Percentiles rank a stretch among this genome's conserved stretches.
These are phyloP conservation scores for Drosophila lacertosa DNA, from an alignment of 1,140 invertebrate species.

Conservation along the genomic window DNA sequence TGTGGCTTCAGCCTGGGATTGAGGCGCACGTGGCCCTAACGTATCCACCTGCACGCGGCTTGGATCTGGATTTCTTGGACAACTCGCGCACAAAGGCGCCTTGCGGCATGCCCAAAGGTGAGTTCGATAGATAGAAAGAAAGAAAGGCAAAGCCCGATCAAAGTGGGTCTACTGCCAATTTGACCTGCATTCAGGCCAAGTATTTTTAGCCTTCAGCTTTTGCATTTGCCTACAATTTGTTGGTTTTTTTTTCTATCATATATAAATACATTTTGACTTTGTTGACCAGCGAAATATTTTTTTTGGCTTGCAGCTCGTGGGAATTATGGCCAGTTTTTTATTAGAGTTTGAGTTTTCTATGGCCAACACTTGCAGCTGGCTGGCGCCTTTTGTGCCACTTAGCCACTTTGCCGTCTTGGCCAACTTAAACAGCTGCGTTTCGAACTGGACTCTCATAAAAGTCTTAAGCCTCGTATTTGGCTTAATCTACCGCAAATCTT, in stretches of 20 bases:
- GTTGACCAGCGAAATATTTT: conserved; percentile 21
- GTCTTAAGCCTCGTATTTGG: conserved; percentile 1
- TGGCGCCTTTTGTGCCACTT: conserved; percentile 39
- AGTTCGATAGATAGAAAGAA: conserved; percentile 70
- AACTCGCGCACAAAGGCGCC: conserved; percentile 94
- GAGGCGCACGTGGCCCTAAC: conserved; percentile 92
- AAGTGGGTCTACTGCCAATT: conserved; percentile 30
- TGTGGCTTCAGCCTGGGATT: conserved; percentile 52
- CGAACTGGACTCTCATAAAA: neutral
- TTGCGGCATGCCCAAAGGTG: conserved; percentile 98
- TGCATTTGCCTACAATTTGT: conserved; percentile 40
- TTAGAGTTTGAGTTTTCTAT: conserved; percentile 7
- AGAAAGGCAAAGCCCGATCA: conserved; percentile 5
- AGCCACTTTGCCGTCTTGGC: conserved; percentile 18
- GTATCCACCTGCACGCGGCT: conserved; percentile 93
- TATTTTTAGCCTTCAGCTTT: conserved; percentile 24
- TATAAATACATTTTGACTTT: no score
- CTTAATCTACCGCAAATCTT: conserved; percentile 18
- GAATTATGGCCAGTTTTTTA: conserved; percentile 54
- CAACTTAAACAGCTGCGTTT: conserved; percentile 11
- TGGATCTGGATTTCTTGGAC: conserved; percentile 97
- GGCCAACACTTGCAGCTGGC: conserved; percentile 44
- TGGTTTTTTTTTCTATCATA: conserved; percentile 13
- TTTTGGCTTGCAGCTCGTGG: conserved; percentile 41
- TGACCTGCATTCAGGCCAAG: conserved; percentile 31